A percentile compares a stretch with the other conserved stretches of the same genome.
phyloP scores from a whole-genome alignment of 2,113 vertebrate genomes.

The Dipodomys ordii region DNA sequence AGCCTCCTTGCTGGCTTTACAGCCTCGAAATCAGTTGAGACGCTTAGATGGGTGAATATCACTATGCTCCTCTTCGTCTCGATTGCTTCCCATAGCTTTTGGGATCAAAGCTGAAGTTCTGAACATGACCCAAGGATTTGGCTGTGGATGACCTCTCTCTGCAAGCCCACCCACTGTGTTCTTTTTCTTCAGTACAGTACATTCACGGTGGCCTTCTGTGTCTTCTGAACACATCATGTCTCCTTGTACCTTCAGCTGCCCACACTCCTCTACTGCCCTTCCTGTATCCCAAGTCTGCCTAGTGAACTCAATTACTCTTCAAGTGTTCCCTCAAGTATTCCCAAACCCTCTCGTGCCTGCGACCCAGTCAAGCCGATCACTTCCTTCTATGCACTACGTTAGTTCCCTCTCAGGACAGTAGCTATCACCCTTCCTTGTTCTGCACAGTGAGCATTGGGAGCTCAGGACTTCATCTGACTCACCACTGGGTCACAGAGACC shows the following conservation, averaged over 20 bases:
- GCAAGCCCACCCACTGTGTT: neutral
- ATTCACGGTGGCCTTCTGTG: neutral
- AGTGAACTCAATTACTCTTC: neutral
- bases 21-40: neutral
- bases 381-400: conserved; percentile 11
- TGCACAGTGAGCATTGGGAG: neutral
- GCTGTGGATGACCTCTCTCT: neutral
- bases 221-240: neutral
- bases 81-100: neutral
- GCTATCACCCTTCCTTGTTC: neutral
- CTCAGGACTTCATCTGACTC: neutral
- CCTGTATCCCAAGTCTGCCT: neutral
- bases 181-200: neutral
- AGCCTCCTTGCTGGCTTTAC: neutral
- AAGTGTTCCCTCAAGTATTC: neutral
- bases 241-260: neutral
- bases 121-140: neutral
- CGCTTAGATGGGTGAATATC: neutral
- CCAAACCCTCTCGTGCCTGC: neutral
- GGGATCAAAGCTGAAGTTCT: neutral
- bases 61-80: neutral
- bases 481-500: neutral
- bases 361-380: neutral
- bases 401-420: neutral
- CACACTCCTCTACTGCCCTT: neutral